phyloP scores from a whole-genome alignment of 2,888 invertebrate genomes.

The Digitonthophagus gazella region DNA sequence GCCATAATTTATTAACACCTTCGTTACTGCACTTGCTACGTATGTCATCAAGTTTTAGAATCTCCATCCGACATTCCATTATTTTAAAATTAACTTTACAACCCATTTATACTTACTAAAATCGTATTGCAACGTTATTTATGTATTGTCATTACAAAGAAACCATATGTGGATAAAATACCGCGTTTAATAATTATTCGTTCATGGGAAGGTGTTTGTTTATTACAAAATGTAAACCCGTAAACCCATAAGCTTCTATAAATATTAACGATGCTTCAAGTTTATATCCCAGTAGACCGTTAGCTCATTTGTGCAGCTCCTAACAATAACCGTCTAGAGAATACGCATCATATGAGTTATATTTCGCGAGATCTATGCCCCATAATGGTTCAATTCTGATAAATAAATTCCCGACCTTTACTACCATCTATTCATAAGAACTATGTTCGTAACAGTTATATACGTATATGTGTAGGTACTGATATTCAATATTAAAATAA shows the following conservation, averaged over 20 bases:
- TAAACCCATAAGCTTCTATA: not conserved
- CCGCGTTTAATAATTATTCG: not conserved
- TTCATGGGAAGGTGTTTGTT: not conserved
- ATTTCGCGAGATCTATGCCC: not conserved
- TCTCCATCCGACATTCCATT: not conserved
- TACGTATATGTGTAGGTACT: not conserved
- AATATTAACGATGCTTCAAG: not conserved
- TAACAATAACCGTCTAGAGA: not conserved
- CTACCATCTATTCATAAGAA: not conserved
- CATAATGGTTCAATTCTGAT: not conserved
- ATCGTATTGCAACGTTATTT: too few species aligned
- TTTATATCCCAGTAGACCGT: not conserved
- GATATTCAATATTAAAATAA: too few species aligned
- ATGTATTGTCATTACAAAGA: not conserved
- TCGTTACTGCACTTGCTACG: not conserved
- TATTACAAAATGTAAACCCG: not conserved
- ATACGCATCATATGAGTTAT: not conserved
- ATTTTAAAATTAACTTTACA: too few species aligned
- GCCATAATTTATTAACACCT: not conserved
- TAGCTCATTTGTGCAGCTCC: not conserved
- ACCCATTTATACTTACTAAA: too few species aligned
- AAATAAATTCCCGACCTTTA: not conserved
- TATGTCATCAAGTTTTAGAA: not conserved
- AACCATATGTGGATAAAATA: not conserved
- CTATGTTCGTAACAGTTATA: not conserved